These are phyloP conservation scores for Ophiothrix spiculata DNA, from an alignment of 35 echinoderm and acorn worm genomes.

Conservation along the genomic window DNA sequence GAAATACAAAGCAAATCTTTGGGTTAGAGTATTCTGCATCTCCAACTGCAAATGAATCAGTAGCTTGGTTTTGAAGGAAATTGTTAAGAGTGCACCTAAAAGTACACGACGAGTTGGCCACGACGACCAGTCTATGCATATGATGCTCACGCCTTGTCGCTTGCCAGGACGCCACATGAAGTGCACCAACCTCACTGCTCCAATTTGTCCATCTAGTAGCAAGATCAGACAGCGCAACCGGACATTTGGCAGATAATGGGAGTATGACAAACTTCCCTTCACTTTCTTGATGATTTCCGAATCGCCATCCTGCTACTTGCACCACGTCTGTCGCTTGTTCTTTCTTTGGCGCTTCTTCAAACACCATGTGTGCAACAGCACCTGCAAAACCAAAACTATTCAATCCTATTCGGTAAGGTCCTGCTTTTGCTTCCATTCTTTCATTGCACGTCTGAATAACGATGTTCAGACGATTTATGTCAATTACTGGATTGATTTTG, in stretches of 20 bases:
- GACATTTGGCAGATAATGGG: constrained; percentile 71
- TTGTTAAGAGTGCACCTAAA: background rate
- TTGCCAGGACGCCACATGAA: constrained; percentile 60
- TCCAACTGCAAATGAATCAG: background rate
- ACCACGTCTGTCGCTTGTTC: no score
- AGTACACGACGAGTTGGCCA: constrained; percentile 32
- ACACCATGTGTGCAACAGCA: constrained; percentile 82
- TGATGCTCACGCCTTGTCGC: constrained; percentile 60
- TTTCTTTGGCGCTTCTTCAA: constrained; percentile 73
- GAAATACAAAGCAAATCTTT: constrained; percentile 81
- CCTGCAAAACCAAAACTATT: constrained; percentile 96
- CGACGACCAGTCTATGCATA: constrained; percentile 57
- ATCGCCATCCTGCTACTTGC: constrained; percentile 58
- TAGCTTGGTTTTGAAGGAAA: background rate
- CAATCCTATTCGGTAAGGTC: constrained; percentile 46
- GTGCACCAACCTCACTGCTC: constrained; percentile 44
- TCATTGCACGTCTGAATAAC: constrained; percentile 52
- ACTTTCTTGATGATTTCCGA: constrained; percentile 42
- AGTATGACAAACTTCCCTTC: constrained; percentile 57
- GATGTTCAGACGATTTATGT: constrained; percentile 58
- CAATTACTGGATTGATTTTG: constrained; percentile 62
- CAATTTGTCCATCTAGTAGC: constrained; percentile 59
- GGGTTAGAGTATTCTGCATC: background rate
- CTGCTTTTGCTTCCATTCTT: constrained; percentile 7
- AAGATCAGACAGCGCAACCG: constrained; percentile 49